Conservation (phyloP, 2,113 vertebrate species). For the Microtus pennsylvanicus region DNA sequence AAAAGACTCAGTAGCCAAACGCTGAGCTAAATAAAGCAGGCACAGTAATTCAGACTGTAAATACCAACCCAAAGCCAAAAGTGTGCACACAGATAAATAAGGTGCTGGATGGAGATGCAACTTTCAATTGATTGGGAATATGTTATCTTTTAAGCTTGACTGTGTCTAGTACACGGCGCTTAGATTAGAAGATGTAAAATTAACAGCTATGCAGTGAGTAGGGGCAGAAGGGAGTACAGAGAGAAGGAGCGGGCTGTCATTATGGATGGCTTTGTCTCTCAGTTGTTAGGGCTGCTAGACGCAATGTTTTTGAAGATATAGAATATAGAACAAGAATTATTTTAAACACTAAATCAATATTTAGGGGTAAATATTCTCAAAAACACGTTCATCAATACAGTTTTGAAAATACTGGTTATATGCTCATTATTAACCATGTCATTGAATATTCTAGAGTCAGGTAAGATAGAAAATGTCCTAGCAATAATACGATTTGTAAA, state of each 20-base stretch:
- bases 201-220: background rate
- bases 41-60: background rate
- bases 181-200: background rate
- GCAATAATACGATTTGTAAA: background rate
- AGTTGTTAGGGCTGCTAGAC: background rate
- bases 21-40: background rate
- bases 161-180: background rate
- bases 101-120: background rate
- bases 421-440: background rate
- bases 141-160: background rate
- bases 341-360: background rate
- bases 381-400: background rate
- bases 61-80: background rate
- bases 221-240: background rate
- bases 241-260: rapidly evolving
- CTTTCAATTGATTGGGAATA: background rate
- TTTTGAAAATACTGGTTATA: background rate
- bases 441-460: background rate
- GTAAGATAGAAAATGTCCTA: background rate
- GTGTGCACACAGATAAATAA: background rate
- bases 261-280: background rate
- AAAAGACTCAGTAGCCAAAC: background rate
- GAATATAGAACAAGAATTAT: background rate
- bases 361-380: background rate
- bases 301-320: background rate